Conservation (phyloP, 2,888 invertebrate genomes). For the Acrobasis suavella region DNA sequence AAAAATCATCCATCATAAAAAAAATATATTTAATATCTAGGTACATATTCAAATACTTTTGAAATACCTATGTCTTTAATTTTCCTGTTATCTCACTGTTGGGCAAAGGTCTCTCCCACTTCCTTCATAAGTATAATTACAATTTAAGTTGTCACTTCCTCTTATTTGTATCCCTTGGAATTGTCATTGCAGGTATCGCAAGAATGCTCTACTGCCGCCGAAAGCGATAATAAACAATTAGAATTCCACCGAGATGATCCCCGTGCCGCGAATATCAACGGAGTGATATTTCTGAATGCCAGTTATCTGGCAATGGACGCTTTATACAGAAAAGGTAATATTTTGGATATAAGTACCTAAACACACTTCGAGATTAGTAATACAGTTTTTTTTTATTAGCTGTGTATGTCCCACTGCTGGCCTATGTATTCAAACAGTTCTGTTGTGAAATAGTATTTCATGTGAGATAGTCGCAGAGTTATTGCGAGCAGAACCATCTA, state of each 20-base stretch:
- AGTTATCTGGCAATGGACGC: constrained; percentile 7
- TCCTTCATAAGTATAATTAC: too few relatives aligned
- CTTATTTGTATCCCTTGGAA: not conserved
- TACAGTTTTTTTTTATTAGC: too few relatives aligned
- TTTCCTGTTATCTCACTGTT: too few relatives aligned
- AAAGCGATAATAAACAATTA: constrained; percentile 41
- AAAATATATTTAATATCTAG: too few relatives aligned
- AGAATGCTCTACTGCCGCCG: constrained; percentile 32
- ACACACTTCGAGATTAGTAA: not conserved
- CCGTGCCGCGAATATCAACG: constrained; percentile 35
- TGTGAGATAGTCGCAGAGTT: too few relatives aligned
- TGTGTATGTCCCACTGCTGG: too few relatives aligned
- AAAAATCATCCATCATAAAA: too few relatives aligned
- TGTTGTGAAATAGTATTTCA: too few relatives aligned
- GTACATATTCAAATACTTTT: too few relatives aligned
- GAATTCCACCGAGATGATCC: constrained; percentile 35
- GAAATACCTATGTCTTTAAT: not conserved
- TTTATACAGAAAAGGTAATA: not conserved
- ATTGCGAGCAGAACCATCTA: too few relatives aligned
- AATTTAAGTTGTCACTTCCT: not conserved
- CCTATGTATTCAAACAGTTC: too few relatives aligned
- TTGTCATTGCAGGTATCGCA: constrained; percentile 6
- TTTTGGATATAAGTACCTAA: not conserved
- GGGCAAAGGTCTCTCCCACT: too few relatives aligned
- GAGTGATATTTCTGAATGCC: constrained; percentile 22